A percentile compares a stretch with the other conserved stretches of the same genome.
These are phyloP conservation scores for Calliphora vicina DNA, from an alignment of 1,140 invertebrate genomes.

Conservation along the genomic window DNA sequence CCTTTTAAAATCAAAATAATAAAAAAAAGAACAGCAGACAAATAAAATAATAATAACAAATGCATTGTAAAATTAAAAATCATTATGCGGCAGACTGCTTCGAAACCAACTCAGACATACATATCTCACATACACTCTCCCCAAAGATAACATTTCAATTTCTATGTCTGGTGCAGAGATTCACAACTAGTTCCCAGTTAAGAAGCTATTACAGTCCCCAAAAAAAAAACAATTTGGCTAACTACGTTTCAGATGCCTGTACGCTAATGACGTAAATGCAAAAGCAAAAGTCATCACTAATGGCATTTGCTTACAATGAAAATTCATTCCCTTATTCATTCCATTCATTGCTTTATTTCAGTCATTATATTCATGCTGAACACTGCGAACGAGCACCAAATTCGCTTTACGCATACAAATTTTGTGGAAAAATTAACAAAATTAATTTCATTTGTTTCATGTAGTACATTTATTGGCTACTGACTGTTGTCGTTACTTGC, in stretches of 20 bases:
- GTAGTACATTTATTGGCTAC: neutral
- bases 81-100: conserved; percentile 1
- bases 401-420: neutral
- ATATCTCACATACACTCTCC: neutral
- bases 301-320: neutral
- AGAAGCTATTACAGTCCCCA: neutral
- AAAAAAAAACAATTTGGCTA: neutral
- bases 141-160: neutral
- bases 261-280: neutral
- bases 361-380: too few relatives aligned
- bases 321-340: neutral
- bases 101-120: neutral
- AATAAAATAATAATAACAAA: conserved; percentile 13
- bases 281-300: neutral
- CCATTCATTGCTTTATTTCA: too few relatives aligned
- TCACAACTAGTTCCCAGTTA: neutral
- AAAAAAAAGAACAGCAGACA: neutral
- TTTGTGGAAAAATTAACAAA: too few relatives aligned
- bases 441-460: neutral
- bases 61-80: conserved; percentile 31
- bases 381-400: neutral
- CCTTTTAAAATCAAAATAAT: too few relatives aligned
- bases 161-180: neutral
- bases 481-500: too few relatives aligned
- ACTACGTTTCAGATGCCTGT: neutral